Evolutionary conservation across 2,113 vertebrate genomes (phyloP).

Genomic region (Bambusicola thoracicus): DNA sequence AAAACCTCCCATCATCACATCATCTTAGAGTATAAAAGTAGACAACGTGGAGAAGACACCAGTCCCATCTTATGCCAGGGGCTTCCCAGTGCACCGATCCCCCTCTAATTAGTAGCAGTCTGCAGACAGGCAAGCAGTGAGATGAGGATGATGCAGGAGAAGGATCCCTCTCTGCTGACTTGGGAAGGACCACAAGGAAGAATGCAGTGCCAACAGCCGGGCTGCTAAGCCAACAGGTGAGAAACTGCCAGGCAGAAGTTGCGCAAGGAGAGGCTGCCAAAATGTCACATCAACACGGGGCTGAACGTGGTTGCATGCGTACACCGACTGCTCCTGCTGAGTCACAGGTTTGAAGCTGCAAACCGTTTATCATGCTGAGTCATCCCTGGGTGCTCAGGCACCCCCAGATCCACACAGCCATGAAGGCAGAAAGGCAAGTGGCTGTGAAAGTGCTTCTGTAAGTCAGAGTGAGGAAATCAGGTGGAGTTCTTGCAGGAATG

Average conservation of each 20-base stretch:
- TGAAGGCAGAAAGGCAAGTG: accelerated
- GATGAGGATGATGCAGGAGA: accelerated
- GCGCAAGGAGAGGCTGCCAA: not conserved
- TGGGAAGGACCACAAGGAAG: not conserved
- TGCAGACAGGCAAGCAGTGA: not conserved
- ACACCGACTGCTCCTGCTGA: not conserved
- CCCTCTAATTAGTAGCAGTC: not conserved
- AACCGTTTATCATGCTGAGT: not conserved
- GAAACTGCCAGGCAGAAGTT: not conserved
- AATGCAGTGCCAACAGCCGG: not conserved
- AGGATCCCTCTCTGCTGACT: not conserved
- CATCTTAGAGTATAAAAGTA: not conserved
- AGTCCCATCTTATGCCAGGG: not conserved
- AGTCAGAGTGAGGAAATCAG: not conserved
- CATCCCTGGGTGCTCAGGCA: not conserved
- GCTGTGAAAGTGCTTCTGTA: not conserved
- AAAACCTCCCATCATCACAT: not conserved
- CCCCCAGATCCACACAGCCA: not conserved
- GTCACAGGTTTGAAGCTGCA: not conserved
- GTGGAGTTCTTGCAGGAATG: not conserved
- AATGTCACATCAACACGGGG: not conserved
- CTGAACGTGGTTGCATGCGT: not conserved
- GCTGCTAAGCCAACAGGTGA: not conserved
- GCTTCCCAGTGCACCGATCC: not conserved
- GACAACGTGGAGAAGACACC: not conserved